phyloP scores from a whole-genome alignment of 2,797 vertebrate genomes.

The Thamnophis elegans region DNA sequence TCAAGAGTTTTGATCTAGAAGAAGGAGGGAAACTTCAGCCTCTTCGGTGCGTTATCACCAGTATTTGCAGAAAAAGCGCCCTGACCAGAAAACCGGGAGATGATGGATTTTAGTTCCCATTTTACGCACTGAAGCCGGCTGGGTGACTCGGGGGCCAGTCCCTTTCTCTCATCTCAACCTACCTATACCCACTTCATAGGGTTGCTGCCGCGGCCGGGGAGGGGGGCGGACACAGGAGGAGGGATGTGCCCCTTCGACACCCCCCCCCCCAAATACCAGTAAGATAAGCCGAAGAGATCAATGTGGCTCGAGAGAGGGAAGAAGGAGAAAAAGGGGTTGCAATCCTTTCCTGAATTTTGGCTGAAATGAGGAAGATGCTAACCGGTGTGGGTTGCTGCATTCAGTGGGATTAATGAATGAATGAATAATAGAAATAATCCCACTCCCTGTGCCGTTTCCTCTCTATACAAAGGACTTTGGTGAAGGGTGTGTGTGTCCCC shows the following conservation, averaged over 20 bases:
- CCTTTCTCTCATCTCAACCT: neutral
- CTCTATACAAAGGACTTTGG: neutral
- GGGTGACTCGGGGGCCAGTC: neutral
- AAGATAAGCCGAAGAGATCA: neutral
- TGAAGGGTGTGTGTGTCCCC: neutral
- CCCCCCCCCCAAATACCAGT: neutral
- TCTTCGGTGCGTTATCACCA: neutral
- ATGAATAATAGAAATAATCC: neutral
- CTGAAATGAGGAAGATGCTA: neutral
- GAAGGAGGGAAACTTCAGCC: neutral
- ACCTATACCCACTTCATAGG: neutral
- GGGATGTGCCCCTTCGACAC: neutral
- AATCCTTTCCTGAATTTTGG: neutral
- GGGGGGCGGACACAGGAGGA: neutral
- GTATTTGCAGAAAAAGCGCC: neutral
- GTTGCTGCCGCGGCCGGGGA: neutral
- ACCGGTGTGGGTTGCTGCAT: neutral
- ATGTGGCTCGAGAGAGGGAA: neutral
- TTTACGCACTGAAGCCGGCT: neutral
- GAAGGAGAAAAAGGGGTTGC: neutral
- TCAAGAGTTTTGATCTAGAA: neutral
- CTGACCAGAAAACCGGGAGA: neutral
- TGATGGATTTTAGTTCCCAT: neutral
- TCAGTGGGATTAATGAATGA: neutral
- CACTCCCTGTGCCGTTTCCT: neutral